Percentiles rank a stretch among this genome's conserved stretches.
Conservation (phyloP, 2,113 vertebrate species). For the Mobula hypostoma region DNA sequence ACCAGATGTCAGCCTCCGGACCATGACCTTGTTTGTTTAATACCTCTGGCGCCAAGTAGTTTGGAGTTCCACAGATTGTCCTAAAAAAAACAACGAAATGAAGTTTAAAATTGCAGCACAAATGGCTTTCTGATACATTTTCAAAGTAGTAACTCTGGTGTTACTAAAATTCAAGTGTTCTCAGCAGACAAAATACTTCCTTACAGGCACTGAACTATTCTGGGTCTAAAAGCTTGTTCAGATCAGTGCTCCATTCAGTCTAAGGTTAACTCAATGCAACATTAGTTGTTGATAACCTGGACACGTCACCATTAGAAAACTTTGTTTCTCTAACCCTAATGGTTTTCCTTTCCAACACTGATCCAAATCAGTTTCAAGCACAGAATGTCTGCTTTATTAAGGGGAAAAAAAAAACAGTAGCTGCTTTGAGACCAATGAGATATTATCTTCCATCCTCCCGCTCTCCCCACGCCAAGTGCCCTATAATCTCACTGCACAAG, state of each 20-base stretch:
- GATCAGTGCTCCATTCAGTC: neutral
- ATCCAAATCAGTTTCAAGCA: too few species aligned
- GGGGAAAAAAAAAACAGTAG: too few species aligned
- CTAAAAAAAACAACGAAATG: slow-evolving; percentile 49
- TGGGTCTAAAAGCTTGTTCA: too few species aligned
- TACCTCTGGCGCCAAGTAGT: slow-evolving; percentile 95
- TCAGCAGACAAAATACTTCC: too few species aligned
- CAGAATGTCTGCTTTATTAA: too few species aligned
- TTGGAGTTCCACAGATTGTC: slow-evolving; percentile 98
- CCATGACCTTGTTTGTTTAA: slow-evolving; percentile 91
- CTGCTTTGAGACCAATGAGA: too few species aligned
- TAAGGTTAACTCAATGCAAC: neutral
- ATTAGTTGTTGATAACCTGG: neutral
- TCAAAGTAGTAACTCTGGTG: neutral
- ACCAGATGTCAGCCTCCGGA: slow-evolving; percentile 90
- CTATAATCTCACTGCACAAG: too few species aligned
- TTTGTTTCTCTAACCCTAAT: neutral
- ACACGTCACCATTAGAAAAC: neutral
- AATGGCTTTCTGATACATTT: neutral
- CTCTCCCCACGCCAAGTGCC: too few species aligned
- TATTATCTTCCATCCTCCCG: too few species aligned
- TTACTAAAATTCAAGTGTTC: neutral
- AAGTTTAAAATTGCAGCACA: neutral
- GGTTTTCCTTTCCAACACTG: too few species aligned
- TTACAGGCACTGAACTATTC: too few species aligned